Evolutionary conservation across 1,140 invertebrate species (phyloP).

Genomic region (Varroa destructor): DNA sequence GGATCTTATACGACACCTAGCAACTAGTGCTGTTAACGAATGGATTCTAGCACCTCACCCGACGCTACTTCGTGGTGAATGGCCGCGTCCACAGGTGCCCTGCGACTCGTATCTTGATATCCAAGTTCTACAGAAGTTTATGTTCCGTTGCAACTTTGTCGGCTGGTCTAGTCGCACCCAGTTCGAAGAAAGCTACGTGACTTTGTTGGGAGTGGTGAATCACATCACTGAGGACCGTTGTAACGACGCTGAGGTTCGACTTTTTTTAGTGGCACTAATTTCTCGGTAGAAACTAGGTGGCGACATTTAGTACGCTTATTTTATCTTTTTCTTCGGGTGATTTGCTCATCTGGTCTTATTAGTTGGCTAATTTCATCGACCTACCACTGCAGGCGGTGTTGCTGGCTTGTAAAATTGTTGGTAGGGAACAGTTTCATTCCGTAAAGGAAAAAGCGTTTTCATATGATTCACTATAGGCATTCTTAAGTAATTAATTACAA

Average conservation of each 20-base stretch:
- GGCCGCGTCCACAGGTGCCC: constrained; percentile 14
- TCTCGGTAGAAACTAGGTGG: too few relatives aligned
- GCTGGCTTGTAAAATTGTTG: too few relatives aligned
- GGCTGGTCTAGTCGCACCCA: constrained; percentile 23
- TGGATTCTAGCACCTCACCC: constrained; percentile 4
- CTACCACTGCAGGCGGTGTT: too few relatives aligned
- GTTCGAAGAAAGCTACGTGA: constrained; percentile 26
- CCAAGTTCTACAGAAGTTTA: not conserved
- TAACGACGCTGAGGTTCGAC: constrained; percentile 12
- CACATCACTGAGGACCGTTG: constrained; percentile 10
- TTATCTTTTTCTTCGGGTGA: too few relatives aligned
- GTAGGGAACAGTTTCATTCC: too few relatives aligned
- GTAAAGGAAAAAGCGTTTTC: too few relatives aligned
- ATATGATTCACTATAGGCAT: too few relatives aligned
- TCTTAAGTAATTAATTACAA: too few relatives aligned
- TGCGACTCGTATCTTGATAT: not conserved
- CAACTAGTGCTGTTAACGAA: not conserved
- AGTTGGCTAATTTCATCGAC: too few relatives aligned
- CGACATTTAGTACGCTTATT: too few relatives aligned
- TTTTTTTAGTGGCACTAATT: too few relatives aligned
- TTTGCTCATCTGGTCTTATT: too few relatives aligned
- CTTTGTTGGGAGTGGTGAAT: constrained; percentile 22
- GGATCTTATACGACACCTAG: not conserved
- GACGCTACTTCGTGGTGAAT: not conserved
- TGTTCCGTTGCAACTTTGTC: constrained; percentile 13